These are phyloP conservation scores for Sebastes umbrosus DNA, from an alignment of 2,797 vertebrate genomes.

Conservation along the genomic window DNA sequence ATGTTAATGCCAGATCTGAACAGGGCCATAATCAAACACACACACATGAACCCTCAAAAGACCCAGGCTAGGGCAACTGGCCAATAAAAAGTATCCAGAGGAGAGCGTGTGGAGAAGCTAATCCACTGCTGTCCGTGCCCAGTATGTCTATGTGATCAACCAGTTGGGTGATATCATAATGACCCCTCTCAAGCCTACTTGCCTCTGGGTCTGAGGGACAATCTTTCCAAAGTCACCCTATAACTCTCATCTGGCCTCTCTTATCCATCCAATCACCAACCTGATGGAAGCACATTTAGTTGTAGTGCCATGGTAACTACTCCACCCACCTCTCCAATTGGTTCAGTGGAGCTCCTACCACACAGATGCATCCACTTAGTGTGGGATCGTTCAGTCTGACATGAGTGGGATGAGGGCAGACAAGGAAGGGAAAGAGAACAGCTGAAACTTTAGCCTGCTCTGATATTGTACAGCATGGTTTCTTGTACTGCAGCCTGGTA, in stretches of 20 bases:
- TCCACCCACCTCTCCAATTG: slow-evolving; percentile 47
- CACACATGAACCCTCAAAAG: not conserved
- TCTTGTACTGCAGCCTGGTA: slow-evolving; percentile 9
- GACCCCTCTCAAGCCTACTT: slow-evolving; percentile 38
- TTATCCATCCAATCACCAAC: slow-evolving; percentile 30
- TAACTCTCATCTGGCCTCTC: slow-evolving; percentile 47
- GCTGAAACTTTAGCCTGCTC: slow-evolving; percentile 35
- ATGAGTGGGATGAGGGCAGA: slow-evolving; percentile 58
- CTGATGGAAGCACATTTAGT: slow-evolving; percentile 28
- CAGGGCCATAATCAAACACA: not conserved
- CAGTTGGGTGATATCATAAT: slow-evolving; percentile 10
- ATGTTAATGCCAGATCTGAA: too few species aligned
- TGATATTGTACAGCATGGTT: slow-evolving; percentile 17
- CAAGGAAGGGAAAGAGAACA: slow-evolving; percentile 48
- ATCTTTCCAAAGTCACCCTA: slow-evolving; percentile 37
- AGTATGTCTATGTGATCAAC: slow-evolving; percentile 8
- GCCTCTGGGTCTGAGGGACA: slow-evolving; percentile 9
- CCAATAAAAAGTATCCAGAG: slow-evolving; percentile 36
- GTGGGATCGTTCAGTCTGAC: slow-evolving; percentile 50
- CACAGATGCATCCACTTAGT: slow-evolving; percentile 55
- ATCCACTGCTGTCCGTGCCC: slow-evolving; percentile 20
- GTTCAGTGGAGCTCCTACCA: slow-evolving; percentile 28
- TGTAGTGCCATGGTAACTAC: slow-evolving; percentile 55
- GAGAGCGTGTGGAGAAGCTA: slow-evolving; percentile 22
- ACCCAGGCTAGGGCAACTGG: slow-evolving; percentile 11